Evolutionary conservation across 1,140 invertebrate genomes (phyloP).

Genomic region (Melipona quadrifasciata): DNA sequence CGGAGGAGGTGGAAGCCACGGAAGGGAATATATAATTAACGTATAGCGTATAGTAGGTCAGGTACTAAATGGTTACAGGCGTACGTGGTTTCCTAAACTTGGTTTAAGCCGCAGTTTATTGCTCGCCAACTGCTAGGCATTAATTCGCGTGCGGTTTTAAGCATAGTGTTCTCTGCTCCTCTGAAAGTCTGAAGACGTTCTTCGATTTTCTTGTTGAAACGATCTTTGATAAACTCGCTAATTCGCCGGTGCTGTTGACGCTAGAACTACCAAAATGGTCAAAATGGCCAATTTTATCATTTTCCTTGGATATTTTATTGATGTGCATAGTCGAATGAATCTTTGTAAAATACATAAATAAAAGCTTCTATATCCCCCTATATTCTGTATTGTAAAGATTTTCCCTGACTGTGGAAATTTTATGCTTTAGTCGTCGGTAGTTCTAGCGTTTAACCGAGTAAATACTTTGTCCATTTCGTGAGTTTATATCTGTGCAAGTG

Average conservation of each 20-base stretch:
- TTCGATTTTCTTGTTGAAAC: neutral
- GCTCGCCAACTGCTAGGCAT: conserved; percentile 10
- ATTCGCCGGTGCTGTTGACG: neutral
- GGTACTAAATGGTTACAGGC: neutral
- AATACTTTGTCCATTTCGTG: too few relatives aligned
- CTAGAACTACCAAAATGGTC: too few relatives aligned
- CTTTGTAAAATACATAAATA: too few relatives aligned
- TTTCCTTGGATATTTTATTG: too few relatives aligned
- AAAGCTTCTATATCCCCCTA: too few relatives aligned
- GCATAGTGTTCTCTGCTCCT: neutral
- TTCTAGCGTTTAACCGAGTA: too few relatives aligned
- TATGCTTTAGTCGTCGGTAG: too few relatives aligned
- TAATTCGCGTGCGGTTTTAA: conserved; percentile 36
- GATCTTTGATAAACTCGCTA: neutral
- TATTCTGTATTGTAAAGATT: too few relatives aligned
- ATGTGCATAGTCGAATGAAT: too few relatives aligned
- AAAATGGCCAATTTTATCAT: too few relatives aligned
- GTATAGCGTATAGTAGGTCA: neutral
- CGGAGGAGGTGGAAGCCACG: neutral
- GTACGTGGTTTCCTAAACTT: conserved; percentile 22
- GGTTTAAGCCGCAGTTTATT: conserved; percentile 22
- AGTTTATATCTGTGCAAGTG: too few relatives aligned
- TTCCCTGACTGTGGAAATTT: too few relatives aligned
- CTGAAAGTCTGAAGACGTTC: neutral
- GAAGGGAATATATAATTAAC: conserved; percentile 34